phyloP scores from a whole-genome alignment of 2,797 vertebrate species.

The Lepilemur septentrionalis region DNA sequence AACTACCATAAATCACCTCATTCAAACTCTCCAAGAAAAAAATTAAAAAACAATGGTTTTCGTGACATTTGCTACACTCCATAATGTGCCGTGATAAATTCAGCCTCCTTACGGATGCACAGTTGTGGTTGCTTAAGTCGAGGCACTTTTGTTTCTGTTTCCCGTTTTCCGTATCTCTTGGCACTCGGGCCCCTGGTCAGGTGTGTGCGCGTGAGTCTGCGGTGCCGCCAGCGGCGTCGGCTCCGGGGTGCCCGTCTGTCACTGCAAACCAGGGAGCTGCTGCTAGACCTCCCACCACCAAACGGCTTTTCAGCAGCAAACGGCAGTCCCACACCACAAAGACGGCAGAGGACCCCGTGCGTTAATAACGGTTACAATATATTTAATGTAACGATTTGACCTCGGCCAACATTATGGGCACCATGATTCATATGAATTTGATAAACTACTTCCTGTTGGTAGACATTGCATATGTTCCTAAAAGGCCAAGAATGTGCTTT shows the following conservation, averaged over 20 bases:
- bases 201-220: constrained; percentile 74
- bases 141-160: constrained; percentile 80
- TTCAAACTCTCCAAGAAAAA: constrained; percentile 92
- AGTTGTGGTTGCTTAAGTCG: constrained; percentile 84
- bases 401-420: constrained; percentile 77
- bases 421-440: constrained; percentile 83
- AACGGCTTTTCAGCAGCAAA: constrained; percentile 82
- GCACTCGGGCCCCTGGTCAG: constrained; percentile 74
- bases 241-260: constrained; percentile 74
- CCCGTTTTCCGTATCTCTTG: constrained; percentile 77
- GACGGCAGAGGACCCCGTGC: constrained; percentile 75
- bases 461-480: constrained; percentile 76
- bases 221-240: not conserved
- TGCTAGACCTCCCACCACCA: constrained; percentile 72
- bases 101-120: constrained; percentile 83
- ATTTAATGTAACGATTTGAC: constrained; percentile 86
- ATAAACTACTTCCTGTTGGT: constrained; percentile 85
- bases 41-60: constrained; percentile 90
- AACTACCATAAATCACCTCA: constrained; percentile 99
- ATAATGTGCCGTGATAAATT: constrained; percentile 92
- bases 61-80: constrained; percentile 90
- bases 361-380: constrained; percentile 83
- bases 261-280: constrained; percentile 65
- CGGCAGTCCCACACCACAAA: constrained; percentile 78
- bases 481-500: constrained; percentile 78